Base-by-base conservation (phyloP, 2,113 vertebrate species). In the Caloenas nicobarica region DNA sequence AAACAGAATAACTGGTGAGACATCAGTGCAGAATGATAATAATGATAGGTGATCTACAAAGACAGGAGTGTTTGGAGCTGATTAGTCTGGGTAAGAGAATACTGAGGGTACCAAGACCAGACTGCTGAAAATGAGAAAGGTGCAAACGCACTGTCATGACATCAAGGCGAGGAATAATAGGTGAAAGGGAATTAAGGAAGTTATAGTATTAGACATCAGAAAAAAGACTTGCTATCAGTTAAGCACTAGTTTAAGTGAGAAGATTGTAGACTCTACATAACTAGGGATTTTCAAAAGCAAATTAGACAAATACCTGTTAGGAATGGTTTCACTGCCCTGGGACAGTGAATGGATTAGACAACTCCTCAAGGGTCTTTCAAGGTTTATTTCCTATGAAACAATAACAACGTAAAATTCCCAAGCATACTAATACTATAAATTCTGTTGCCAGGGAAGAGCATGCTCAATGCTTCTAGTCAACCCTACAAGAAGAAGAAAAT, bases 1-100 rank as follows among this genome's bases (percentile, higher is more conserved):
- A 94, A 89, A 84, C 53, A 87, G 78, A 94, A 68, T 87, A 89
- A 64, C 42, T 76, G 48, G 46, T 56, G 46, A 69, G 57, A 91
- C 22, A 78, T 68, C 51, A 68, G 23, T 64, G 29, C 29, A 84
- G 31, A 84, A 72, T 46, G 28, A 76, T 50, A 74, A 54, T 74
- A 88, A 74, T 51, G 25, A 88, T 13, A 88, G 46, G 26, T 13
- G 12, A 64, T 85, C 73, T 86, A 79, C 46, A 95, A 94, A 89
- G 91, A 71, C 18, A 56, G 13, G 57, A 94, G 48, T 76, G 56
- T 76, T 71, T 71, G 33, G 21, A 61, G 23, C 4, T 81, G 70
- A 82, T 81, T 87, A 51, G 26, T 79, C 57, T 65, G 24, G 9
- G 4, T 6, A 79, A 34, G 4, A 81, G 56, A 91, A 73, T 54